Percentiles rank a stretch among this genome's conserved stretches.
Conservation (phyloP, 2,113 vertebrate species). For the Xiphorhynchus elegans region DNA sequence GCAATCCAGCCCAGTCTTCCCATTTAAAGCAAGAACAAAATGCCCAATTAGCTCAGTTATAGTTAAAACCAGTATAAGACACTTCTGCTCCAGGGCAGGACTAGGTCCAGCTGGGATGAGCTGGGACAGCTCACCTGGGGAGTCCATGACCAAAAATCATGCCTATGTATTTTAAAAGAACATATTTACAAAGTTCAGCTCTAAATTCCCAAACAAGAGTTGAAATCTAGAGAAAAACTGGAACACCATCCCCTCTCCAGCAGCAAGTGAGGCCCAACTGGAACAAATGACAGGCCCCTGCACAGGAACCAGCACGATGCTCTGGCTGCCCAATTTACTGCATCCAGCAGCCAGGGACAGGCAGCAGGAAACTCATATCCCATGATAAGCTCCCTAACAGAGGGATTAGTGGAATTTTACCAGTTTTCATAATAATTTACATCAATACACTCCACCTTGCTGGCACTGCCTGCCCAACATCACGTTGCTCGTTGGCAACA, state of each 20-base stretch:
- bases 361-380: not conserved
- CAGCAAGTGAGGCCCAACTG: not conserved
- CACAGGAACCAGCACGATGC: no score
- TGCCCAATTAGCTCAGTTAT: not conserved
- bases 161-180: accelerated
- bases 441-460: not conserved
- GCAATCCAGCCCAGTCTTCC: not conserved
- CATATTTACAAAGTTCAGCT: not conserved
- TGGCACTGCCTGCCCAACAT: not conserved
- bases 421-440: not conserved
- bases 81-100: not conserved
- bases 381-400: not conserved
- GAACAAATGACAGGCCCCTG: not conserved
- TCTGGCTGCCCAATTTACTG: not conserved
- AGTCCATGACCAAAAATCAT: not conserved
- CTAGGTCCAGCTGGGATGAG: accelerated
- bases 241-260: not conserved
- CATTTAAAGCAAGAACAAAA: not conserved
- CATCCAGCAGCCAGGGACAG: not conserved
- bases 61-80: not conserved
- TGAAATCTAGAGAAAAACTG: not conserved
- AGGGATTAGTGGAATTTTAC: not conserved
- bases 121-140: not conserved
- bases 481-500: accelerated
- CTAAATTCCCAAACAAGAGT: not conserved